These are phyloP conservation scores for Crocidura indochinensis DNA, from an alignment of 2,797 vertebrate genomes.

Conservation along the genomic window DNA sequence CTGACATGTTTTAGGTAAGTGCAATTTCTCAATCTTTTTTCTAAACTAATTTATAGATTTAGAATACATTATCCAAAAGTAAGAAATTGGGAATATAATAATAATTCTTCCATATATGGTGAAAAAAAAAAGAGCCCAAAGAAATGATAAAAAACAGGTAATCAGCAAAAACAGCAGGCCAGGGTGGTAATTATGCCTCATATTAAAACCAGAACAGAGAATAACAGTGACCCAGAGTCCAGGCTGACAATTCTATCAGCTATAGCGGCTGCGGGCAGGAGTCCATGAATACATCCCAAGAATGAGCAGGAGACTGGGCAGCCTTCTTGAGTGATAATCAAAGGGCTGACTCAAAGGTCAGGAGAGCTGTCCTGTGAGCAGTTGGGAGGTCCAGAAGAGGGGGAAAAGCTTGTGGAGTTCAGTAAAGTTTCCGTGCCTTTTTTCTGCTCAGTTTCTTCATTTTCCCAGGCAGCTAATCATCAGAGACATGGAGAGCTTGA, in stretches of 20 bases:
- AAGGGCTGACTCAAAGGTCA: constrained; percentile 11
- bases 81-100: not conserved
- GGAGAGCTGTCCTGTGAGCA: not conserved
- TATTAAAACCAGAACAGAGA: not conserved
- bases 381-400: not conserved
- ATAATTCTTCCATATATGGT: not conserved
- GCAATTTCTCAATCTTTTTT: not conserved
- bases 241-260: not conserved
- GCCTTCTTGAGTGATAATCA: constrained; percentile 5
- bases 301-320: not conserved
- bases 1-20: not conserved
- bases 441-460: not conserved
- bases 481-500: not conserved
- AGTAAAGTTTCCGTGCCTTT: not conserved
- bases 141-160: not conserved
- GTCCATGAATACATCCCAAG: not conserved
- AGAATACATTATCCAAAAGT: not conserved
- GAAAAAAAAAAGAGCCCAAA: not conserved
- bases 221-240: not conserved
- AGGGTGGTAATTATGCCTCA: not conserved
- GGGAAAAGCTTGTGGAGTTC: not conserved
- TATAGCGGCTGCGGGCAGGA: not conserved
- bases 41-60: constrained; percentile 11
- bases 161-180: not conserved
- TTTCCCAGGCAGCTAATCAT: not conserved